Evolutionary conservation across 2,113 vertebrate genomes (phyloP).

Genomic region (Apteryx owenii): DNA sequence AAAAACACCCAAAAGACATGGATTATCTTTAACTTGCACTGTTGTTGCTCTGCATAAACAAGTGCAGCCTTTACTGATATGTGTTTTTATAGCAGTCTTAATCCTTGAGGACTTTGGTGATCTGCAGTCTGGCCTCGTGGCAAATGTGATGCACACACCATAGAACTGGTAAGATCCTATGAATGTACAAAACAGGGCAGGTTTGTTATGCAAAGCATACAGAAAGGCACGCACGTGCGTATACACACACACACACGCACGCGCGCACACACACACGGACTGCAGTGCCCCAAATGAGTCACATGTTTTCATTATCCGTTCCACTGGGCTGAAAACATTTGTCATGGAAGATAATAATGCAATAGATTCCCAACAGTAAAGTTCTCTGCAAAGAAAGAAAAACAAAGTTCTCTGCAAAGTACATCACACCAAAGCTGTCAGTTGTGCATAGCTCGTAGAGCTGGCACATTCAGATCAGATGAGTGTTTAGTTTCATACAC

Average conservation of each 20-base stretch:
- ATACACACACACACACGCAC: neutral
- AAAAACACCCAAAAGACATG: neutral
- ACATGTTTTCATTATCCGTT: neutral
- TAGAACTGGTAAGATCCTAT: neutral
- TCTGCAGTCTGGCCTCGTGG: neutral
- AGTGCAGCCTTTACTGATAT: neutral
- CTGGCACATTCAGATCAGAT: neutral
- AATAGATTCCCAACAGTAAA: neutral
- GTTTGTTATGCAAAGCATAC: neutral
- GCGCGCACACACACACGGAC: neutral
- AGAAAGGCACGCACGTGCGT: neutral
- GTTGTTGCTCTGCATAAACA: neutral
- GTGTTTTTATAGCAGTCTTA: neutral
- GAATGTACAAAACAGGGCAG: neutral
- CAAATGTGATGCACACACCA: neutral
- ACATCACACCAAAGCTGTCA: neutral
- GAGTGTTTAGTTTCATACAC: neutral
- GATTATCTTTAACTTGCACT: neutral
- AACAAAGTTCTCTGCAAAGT: neutral
- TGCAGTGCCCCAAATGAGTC: neutral
- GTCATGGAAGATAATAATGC: neutral
- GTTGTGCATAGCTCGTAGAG: neutral
- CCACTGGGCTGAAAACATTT: neutral
- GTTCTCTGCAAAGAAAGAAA: neutral
- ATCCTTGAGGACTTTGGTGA: neutral